A percentile compares a stretch with the other conserved stretches of the same genome.
These are phyloP conservation scores for Neodiprion fabricii DNA, from an alignment of 1,140 invertebrate species.

Conservation along the genomic window DNA sequence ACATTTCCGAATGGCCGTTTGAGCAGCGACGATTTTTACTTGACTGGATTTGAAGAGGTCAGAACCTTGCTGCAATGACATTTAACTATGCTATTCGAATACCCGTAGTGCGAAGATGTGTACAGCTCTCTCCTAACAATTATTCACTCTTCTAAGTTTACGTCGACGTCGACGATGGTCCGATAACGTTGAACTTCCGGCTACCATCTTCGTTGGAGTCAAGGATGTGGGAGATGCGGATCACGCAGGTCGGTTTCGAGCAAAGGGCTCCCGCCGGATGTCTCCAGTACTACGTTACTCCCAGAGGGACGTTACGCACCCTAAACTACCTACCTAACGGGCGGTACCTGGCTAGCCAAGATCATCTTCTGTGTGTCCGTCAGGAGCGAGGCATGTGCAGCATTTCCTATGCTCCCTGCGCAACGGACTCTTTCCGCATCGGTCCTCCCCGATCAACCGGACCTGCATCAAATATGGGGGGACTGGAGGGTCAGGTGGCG, in stretches of 20 bases:
- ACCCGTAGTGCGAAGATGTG: no score
- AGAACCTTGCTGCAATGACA: no score
- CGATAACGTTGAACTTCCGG: conserved; percentile 64
- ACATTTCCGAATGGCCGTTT: no score
- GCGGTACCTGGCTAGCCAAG: conserved; percentile 77
- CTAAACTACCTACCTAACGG: conserved; percentile 84
- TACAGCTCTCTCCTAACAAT: no score
- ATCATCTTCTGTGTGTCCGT: conserved; percentile 79
- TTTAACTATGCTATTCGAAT: no score
- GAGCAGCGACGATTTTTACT: no score
- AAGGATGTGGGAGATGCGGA: conserved; percentile 77
- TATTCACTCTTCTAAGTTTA: conserved; percentile 64
- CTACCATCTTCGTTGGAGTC: conserved; percentile 66
- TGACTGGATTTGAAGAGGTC: no score
- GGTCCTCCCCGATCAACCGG: conserved; percentile 56
- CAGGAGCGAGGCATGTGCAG: conserved; percentile 76
- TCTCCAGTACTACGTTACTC: conserved; percentile 71
- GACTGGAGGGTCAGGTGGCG: conserved; percentile 37
- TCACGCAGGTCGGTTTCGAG: conserved; percentile 75
- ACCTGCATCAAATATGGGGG: conserved; percentile 30
- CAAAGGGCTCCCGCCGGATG: conserved; percentile 77
- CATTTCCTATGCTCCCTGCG: conserved; percentile 78
- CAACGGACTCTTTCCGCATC: conserved; percentile 78
- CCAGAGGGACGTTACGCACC: conserved; percentile 71
- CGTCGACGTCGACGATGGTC: conserved; percentile 67